Base-by-base conservation (phyloP, 2,797 vertebrate species). In the Amazona finschi region DNA sequence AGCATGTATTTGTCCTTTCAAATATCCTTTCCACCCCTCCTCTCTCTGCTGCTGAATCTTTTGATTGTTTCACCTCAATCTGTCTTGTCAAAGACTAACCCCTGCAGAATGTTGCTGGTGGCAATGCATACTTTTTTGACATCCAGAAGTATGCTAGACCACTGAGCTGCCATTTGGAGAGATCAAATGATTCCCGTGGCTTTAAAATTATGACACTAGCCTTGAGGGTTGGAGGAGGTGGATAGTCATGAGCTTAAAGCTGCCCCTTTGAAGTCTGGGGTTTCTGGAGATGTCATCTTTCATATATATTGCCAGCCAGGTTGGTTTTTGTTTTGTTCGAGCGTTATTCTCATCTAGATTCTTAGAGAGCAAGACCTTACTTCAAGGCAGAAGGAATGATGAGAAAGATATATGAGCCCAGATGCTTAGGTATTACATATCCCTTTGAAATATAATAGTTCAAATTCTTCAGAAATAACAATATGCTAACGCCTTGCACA, bases 271-370 rank as follows among this genome's bases (percentile, higher is more conserved):
- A 95, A 92, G 90, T 95, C 2, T 89, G 88, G 93, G 82, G 62
- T 96, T 95, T 92, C 89, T 94, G 82, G 87, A 92, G 77, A 91
- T 94, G 93, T 94, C 96, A 92, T 87, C 91, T 94, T 88, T 94
- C 71, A 94, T 94, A 87, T 76, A 50, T 21, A 89, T 96, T 87
- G 87, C 60, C 52, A 70, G 73, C 43, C 61, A 92, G 87, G 93
- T 91, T 95, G 91, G 78, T 85, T 93, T 94, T 92, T 81, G n/a
- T 90, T 89, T 93, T 52, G 46, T 86, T 94, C 8, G 6, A 92
- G 79, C 41, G 80, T 89, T 93, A 70, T 90, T 80, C 88, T 73
- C 84, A 91, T 90, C 89, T 66, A 38, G 87, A 65, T 93, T 91
- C 77, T 77, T 95, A 62, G 85, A 85, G 94, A 96, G 88, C 79